These are phyloP conservation scores for Drosophila mercatorum DNA, from an alignment of 2,888 invertebrate species.

Conservation along the genomic window DNA sequence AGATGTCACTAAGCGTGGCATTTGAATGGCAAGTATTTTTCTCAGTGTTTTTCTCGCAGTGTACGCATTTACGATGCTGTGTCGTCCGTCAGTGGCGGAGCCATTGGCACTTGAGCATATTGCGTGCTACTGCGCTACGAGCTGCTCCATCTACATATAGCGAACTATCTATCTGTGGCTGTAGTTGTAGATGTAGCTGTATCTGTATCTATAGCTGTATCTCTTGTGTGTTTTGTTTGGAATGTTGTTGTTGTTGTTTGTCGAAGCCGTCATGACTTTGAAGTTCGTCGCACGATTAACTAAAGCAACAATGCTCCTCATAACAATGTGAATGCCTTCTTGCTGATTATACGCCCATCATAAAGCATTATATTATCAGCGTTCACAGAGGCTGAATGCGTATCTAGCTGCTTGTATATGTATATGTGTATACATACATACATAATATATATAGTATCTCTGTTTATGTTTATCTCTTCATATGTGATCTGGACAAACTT, in stretches of 20 bases:
- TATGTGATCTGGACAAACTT: constrained; percentile 8
- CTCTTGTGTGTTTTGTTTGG: constrained; percentile 19
- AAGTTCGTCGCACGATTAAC: constrained; percentile 79
- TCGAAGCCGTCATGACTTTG: constrained; percentile 45
- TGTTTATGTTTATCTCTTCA: constrained; percentile 36
- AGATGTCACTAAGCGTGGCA: background rate
- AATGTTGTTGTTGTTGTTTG: constrained; percentile 37
- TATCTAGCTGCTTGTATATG: constrained; percentile 7
- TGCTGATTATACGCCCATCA: constrained; percentile 52
- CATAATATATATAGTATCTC: constrained; percentile 18
- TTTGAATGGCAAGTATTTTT: background rate
- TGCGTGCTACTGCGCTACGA: constrained; percentile 49
- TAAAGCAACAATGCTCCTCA: constrained; percentile 56
- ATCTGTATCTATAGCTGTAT: constrained; percentile 6
- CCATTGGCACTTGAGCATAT: constrained; percentile 28
- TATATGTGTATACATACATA: background rate
- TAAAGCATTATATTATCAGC: constrained; percentile 42
- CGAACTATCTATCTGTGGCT: constrained; percentile 17
- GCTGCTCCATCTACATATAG: constrained; percentile 26
- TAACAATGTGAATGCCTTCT: constrained; percentile 53
- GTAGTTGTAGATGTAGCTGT: constrained; percentile 1
- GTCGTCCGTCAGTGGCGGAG: constrained; percentile 33
- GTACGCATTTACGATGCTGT: constrained; percentile 49
- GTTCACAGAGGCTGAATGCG: constrained; percentile 19
- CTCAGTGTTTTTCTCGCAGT: constrained; percentile 48